These are phyloP conservation scores for Coregonus ussuriensis DNA, from an alignment of 2,797 vertebrate genomes.

Conservation along the genomic window DNA sequence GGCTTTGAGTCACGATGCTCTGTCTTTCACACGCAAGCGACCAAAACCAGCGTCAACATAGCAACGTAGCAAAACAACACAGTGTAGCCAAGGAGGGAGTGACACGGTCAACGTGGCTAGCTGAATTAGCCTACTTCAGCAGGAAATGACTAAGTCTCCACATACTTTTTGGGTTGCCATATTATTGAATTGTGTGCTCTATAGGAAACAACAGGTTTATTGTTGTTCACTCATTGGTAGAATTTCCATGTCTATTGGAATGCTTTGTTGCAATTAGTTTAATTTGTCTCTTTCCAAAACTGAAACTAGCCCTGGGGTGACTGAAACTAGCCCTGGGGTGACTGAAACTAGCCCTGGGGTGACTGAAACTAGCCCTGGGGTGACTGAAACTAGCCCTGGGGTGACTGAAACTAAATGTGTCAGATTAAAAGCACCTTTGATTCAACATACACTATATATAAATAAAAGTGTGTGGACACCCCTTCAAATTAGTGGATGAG, in stretches of 20 bases:
- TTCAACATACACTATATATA: slow-evolving; percentile 15
- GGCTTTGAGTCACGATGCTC: slow-evolving; percentile 52
- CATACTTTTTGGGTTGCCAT: too few species aligned
- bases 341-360: slow-evolving; percentile 51
- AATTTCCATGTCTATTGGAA: slow-evolving; percentile 55
- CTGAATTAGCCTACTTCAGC: slow-evolving; percentile 22
- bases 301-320: slow-evolving; percentile 50
- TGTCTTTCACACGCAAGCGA: slow-evolving; percentile 44
- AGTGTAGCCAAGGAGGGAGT: slow-evolving; percentile 10
- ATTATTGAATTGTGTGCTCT: too few species aligned
- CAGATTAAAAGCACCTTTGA: slow-evolving; percentile 56
- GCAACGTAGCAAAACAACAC: slow-evolving; percentile 18
- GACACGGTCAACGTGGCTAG: slow-evolving; percentile 1
- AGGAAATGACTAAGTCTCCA: slow-evolving; percentile 1
- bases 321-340: slow-evolving; percentile 30
- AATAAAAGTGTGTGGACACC: too few species aligned
- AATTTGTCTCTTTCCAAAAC: slow-evolving; percentile 48
- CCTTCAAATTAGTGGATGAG: too few species aligned
- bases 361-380: slow-evolving; percentile 16
- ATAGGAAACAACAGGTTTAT: background rate
- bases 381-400: slow-evolving; percentile 53
- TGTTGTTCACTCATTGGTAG: slow-evolving; percentile 44
- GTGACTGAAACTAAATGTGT: slow-evolving; percentile 12
- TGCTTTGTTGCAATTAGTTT: slow-evolving; percentile 55
- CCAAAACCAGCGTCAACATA: slow-evolving; percentile 31